Conservation (phyloP, 2,113 vertebrate genomes). For the Tragulus kanchil region DNA sequence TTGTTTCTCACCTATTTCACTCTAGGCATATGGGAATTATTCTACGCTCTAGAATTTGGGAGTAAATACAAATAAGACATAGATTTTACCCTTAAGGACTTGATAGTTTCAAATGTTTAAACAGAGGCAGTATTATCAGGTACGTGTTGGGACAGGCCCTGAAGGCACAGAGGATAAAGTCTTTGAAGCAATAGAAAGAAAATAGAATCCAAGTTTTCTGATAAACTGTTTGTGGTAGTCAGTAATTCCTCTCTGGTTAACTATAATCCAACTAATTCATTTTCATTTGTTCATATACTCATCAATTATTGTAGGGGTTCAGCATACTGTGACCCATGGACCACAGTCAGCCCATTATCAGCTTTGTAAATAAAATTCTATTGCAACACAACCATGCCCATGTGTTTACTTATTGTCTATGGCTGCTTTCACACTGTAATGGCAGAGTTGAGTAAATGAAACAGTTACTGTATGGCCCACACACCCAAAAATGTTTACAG, state of each 20-base stretch:
- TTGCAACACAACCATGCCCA: background rate
- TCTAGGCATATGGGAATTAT: background rate
- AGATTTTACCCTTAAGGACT: background rate
- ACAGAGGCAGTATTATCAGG: background rate
- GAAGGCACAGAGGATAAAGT: background rate
- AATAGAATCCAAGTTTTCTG: background rate
- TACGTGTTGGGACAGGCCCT: background rate
- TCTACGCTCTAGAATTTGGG: background rate
- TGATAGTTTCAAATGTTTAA: background rate
- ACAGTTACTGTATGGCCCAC: too few species aligned
- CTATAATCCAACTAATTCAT: background rate
- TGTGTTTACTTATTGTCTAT: background rate
- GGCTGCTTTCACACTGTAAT: background rate
- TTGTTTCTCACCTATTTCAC: background rate
- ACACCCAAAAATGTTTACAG: background rate
- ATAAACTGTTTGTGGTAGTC: background rate
- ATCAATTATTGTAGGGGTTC: background rate
- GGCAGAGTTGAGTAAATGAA: background rate
- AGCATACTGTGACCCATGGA: background rate
- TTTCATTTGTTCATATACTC: background rate
- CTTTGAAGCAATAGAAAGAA: background rate
- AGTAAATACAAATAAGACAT: slow-evolving; percentile 9
- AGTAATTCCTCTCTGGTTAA: background rate
- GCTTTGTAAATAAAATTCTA: background rate
- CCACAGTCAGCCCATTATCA: background rate